Evolutionary conservation across 2,113 vertebrate species (phyloP).

Genomic region (Mormyrus iriodes): DNA sequence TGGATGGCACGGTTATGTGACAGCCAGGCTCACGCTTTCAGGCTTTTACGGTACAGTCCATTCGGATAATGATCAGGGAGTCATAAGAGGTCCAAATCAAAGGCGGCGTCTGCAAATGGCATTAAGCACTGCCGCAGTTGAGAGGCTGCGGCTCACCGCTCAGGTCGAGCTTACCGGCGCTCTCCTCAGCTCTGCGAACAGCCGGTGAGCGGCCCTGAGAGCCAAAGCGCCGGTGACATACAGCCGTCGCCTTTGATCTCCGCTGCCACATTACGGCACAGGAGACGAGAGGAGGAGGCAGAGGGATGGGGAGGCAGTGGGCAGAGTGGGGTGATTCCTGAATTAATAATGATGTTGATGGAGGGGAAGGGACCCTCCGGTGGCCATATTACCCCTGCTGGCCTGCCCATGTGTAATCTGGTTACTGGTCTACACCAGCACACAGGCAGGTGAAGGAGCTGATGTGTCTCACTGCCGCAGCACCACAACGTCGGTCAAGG

Average conservation of each 20-base stretch:
- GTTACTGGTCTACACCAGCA: constrained; percentile 70
- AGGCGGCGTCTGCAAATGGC: constrained; percentile 55
- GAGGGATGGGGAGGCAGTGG: constrained; percentile 17
- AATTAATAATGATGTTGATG: constrained; percentile 41
- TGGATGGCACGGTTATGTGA: background rate
- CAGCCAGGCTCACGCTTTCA: background rate
- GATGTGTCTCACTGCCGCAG: constrained; percentile 62
- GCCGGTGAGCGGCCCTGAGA: constrained; percentile 55
- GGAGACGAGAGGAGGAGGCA: constrained; percentile 38
- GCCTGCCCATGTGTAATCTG: constrained; percentile 60
- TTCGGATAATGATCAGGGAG: constrained; percentile 12
- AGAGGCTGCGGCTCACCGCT: constrained; percentile 49
- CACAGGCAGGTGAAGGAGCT: constrained; percentile 63
- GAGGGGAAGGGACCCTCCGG: background rate
- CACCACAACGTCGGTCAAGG: constrained; percentile 45
- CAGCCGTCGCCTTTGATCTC: constrained; percentile 60
- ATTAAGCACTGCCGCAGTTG: constrained; percentile 63
- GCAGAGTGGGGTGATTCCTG: constrained; percentile 46
- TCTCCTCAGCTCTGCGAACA: constrained; percentile 32
- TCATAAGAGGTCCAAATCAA: constrained; percentile 34
- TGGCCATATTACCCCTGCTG: constrained; percentile 29
- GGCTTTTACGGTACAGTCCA: background rate
- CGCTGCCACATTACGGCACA: constrained; percentile 59
- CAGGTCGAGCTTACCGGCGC: constrained; percentile 37
- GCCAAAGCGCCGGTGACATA: constrained; percentile 59